Evolutionary conservation across 2,797 vertebrate genomes (phyloP).

Genomic region (Pangasius djambal): DNA sequence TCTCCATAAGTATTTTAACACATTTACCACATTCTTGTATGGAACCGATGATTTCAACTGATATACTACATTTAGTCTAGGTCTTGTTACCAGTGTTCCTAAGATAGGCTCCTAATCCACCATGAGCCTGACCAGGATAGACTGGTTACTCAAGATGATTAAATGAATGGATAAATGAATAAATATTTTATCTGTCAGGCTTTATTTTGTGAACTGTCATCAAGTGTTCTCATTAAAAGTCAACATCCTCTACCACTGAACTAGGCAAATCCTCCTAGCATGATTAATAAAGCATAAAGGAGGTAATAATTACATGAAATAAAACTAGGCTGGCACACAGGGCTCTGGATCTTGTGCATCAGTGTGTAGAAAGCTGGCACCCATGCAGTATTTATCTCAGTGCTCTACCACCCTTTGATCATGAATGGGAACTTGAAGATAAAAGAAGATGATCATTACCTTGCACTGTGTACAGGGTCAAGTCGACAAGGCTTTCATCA

Average conservation of each 20-base stretch:
- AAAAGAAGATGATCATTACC: slow-evolving; percentile 59
- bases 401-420: slow-evolving; percentile 58
- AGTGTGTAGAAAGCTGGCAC: slow-evolving; percentile 32
- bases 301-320: slow-evolving; percentile 46
- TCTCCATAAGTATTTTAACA: neutral
- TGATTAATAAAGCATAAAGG: slow-evolving; percentile 43
- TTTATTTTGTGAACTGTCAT: slow-evolving; percentile 36
- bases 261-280: slow-evolving; percentile 38
- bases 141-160: neutral
- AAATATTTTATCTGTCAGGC: slow-evolving; percentile 8
- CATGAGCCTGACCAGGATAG: neutral
- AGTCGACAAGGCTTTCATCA: slow-evolving; percentile 61
- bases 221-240: slow-evolving; percentile 32
- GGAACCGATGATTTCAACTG: neutral
- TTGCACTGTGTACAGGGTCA: slow-evolving; percentile 53
- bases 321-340: slow-evolving; percentile 41
- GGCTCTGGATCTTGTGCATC: slow-evolving; percentile 34
- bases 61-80: neutral
- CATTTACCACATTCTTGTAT: neutral
- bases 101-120: neutral
- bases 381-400: slow-evolving; percentile 45
- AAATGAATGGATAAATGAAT: neutral
- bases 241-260: slow-evolving; percentile 27
- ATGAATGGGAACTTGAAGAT: slow-evolving; percentile 57
- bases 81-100: neutral